Evolutionary conservation across 2,888 invertebrate species (phyloP).

Genomic region (Brachyopa scutellaris): DNA sequence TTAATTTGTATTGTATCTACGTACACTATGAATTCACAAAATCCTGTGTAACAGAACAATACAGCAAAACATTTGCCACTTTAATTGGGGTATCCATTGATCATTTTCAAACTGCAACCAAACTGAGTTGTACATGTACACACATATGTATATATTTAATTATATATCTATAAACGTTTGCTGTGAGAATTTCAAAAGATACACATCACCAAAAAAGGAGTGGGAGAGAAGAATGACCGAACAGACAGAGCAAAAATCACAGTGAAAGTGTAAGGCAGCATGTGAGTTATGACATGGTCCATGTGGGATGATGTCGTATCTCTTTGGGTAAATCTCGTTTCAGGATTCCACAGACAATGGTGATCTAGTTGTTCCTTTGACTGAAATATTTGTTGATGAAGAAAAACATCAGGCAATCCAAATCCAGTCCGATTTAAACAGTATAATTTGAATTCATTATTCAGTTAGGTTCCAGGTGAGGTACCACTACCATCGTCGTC

Average conservation of each 20-base stretch:
- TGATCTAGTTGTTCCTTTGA: slow-evolving; percentile 35
- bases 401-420: slow-evolving; percentile 35
- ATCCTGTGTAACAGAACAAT: too few relatives aligned
- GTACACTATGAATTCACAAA: too few relatives aligned
- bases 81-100: slow-evolving; percentile 50
- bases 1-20: too few relatives aligned
- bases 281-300: slow-evolving; percentile 41
- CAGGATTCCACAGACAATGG: slow-evolving; percentile 27
- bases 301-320: slow-evolving; percentile 27
- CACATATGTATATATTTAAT: too few relatives aligned
- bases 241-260: slow-evolving; percentile 18
- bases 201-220: slow-evolving; percentile 21
- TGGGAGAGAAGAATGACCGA: slow-evolving; percentile 11
- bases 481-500: slow-evolving; percentile 15
- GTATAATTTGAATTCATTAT: slow-evolving; percentile 67
- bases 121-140: too few relatives aligned
- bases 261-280: slow-evolving; percentile 63
- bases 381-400: slow-evolving; percentile 30
- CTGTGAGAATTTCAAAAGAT: slow-evolving; percentile 40
- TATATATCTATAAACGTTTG: too few relatives aligned
- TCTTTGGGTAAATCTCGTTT: slow-evolving; percentile 47
- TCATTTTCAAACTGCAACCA: slow-evolving; percentile 51
- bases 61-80: too few relatives aligned
- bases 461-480: slow-evolving; percentile 37
- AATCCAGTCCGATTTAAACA: slow-evolving; percentile 49